Percentiles rank a stretch among this genome's conserved stretches.
Evolutionary conservation across 2,797 vertebrate genomes (phyloP).

Genomic region (Enteromius radiatus): DNA sequence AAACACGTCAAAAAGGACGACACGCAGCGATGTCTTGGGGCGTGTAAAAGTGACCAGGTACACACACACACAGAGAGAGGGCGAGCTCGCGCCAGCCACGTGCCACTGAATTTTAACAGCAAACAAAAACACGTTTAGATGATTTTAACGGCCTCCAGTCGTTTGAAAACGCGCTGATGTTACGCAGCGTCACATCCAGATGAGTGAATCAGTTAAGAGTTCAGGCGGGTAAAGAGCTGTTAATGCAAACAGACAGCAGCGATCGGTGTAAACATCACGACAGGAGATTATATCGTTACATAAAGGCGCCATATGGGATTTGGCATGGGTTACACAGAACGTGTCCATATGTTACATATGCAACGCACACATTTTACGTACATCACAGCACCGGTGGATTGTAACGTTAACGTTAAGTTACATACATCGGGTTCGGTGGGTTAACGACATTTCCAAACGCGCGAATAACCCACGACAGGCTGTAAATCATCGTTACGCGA

Average conservation of each 20-base stretch:
- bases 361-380: not conserved
- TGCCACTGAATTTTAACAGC: not conserved
- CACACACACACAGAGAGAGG: not conserved
- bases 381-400: not conserved
- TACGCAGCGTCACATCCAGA: not conserved
- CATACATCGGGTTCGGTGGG: not conserved
- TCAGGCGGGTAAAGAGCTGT: not conserved
- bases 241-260: not conserved
- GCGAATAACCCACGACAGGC: not conserved
- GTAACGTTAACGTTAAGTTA: too few relatives aligned
- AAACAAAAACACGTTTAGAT: not conserved
- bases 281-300: constrained; percentile 27
- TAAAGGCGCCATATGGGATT: constrained; percentile 13
- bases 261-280: constrained; percentile 15
- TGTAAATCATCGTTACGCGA: not conserved
- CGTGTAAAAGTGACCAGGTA: not conserved
- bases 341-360: not conserved
- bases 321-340: not conserved
- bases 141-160: not conserved
- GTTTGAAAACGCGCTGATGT: not conserved
- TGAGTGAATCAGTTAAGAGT: not conserved
- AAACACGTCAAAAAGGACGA: constrained; percentile 8
- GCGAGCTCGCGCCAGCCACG: constrained; percentile 33
- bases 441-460: not conserved
- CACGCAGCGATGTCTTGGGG: not conserved